Evolutionary conservation across 2,797 vertebrate genomes (phyloP).

Genomic region (Eospalax fontanierii): DNA sequence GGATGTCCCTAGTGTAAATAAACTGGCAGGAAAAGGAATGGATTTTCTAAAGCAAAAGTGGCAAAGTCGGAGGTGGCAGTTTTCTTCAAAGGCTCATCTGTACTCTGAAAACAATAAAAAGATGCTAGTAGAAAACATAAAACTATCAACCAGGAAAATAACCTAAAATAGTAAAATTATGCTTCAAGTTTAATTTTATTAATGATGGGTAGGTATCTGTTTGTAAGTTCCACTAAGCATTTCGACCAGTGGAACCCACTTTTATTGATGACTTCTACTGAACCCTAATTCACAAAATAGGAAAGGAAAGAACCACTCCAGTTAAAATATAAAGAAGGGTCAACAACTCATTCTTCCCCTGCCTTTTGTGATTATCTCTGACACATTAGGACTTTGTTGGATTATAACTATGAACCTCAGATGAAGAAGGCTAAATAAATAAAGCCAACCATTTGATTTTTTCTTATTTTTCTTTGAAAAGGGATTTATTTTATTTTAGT

Average conservation of each 20-base stretch:
- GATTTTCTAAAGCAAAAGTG: background rate
- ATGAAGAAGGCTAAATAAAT: background rate
- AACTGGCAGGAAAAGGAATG: background rate
- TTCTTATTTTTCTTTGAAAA: conserved; percentile 1
- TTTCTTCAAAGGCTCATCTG: background rate
- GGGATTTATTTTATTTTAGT: background rate
- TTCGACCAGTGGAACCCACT: background rate
- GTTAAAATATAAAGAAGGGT: background rate
- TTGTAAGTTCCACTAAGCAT: background rate
- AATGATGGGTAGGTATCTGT: background rate
- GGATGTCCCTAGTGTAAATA: background rate
- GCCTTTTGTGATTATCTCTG: background rate
- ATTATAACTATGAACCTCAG: background rate
- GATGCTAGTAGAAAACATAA: background rate
- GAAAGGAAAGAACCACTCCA: background rate
- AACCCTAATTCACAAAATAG: background rate
- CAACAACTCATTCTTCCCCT: background rate
- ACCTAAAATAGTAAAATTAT: conserved; percentile 30
- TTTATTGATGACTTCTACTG: conserved; percentile 21
- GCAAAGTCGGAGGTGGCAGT: background rate
- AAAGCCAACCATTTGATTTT: conserved; percentile 33
- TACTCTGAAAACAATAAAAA: background rate
- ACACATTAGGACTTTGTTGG: background rate
- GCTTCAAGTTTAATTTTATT: background rate
- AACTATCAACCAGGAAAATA: background rate